Evolutionary conservation across 1,140 invertebrate species (phyloP), one percentile per base, ranked within the genome.

Genomic region (Heliconius himera): DNA sequence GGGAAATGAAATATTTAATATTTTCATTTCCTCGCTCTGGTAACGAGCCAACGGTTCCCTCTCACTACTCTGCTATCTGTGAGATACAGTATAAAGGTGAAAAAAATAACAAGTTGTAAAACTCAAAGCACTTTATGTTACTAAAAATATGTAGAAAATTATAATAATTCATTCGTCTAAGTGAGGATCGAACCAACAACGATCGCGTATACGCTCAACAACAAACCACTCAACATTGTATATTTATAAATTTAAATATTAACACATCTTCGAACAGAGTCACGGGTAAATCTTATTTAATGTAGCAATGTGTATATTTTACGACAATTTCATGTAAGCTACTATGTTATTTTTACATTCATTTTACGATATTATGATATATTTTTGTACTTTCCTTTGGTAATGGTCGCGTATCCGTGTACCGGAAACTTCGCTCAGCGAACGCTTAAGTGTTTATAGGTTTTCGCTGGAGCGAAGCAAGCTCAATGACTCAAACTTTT

Each of bases 391-490:
- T 66, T 66, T 26, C 9, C 22, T 26, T 66, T 26, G 29, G 60
- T 66, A 66, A 66, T 60, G 56, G 20, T 66, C 60, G 22, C 60
- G 11, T 66, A 54, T 46, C n/a, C 36, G 54, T 22, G 60, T 29
- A 70, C 74, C 74, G 74, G 56, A 76, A 38, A 41, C 66, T 49
- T 76, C 74, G 56, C 16, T 76, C 74, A 76, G 20, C 56, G 18
- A 8, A 26, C 18, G 26, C 18, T 70, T 60, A 70, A 18, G 22
- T 76, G 60, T 76, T 76, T 70, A 76, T 76, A 70, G n/a, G 18
- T 76, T 76, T 76, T 46, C 60, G 60, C 9, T 26, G 22, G 13
- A 26, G 60, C 60, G 26, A 29, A 66, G 8, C 22, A 66, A 66
- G 13, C 9, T 66, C 22, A 26, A 66, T 66, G 60, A 66, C 22